Base-by-base conservation (phyloP, 2,888 invertebrate species). In the Cantharis rustica region DNA sequence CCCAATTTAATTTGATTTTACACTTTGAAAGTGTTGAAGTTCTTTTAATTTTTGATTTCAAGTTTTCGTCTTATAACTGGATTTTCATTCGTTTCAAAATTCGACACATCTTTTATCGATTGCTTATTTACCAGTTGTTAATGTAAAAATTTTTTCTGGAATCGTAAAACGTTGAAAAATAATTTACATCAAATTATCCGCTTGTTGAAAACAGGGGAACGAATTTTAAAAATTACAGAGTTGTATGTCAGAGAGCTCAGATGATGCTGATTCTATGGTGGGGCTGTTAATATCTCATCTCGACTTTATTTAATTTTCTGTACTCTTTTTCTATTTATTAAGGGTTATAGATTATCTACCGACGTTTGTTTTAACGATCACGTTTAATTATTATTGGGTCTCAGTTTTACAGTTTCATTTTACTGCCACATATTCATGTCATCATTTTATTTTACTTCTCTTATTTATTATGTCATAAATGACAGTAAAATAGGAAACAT, bases 401-500 rank as follows among this genome's bases (percentile, higher is more conserved):
- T 78, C 81, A 72, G 78, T 81, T 81, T 81, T 81, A 81, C 80
- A 80, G 80, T 80, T 76, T 74, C 77, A 78, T 81, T 82, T 82
- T 82, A 82, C 80, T 80, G 78, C 81, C 76, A 80, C 81, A 81
- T 81, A 82, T 79, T 79, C 78, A 77, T 83, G 83, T 83, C 82
- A 83, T 81, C 82, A 80, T 82, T 81, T 82, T 82, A 81, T 82
- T 82, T 81, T 82, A 83, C 79, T 80, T 82, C 81, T 80, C 79
- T 83, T 84, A 84, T 84, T 84, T 84, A 84, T 84, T 81, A 82
- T 82, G 81, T 82, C 84, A 83, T 84, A 84, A 84, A 83, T 82
- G 83, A 82, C 81, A 80, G 82, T 83, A 82, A 83, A 83, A 80
- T 78, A 77, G 78, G 81, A 80, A 80, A 80, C 79, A 81, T 82